A percentile compares a stretch with the other conserved stretches of the same genome.
phyloP scores from a whole-genome alignment of 2,888 invertebrate genomes.

The Zaprionus lineosus region DNA sequence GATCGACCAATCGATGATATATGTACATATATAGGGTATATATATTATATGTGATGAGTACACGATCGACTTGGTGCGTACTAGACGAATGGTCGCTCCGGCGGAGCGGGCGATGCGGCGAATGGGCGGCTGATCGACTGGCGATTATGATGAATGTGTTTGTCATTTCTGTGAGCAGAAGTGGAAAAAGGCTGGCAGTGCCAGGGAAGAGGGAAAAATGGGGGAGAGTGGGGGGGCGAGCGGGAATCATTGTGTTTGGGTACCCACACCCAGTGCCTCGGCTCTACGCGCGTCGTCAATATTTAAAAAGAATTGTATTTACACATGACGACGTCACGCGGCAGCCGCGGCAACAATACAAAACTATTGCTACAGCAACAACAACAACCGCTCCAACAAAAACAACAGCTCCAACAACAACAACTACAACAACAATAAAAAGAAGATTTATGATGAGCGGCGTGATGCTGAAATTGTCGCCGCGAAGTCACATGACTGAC shows the following conservation, averaged over 20 bases:
- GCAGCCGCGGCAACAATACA: too few species aligned
- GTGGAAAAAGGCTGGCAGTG: too few species aligned
- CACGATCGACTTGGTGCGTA: conserved; percentile 14
- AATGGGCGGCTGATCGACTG: too few species aligned
- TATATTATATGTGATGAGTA: conserved; percentile 26
- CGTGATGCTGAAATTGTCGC: conserved; percentile 48
- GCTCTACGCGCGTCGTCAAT: conserved; percentile 13
- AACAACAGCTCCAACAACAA: conserved; percentile 1
- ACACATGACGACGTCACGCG: conserved; percentile 48
- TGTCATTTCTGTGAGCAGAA: too few species aligned
- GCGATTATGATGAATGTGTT: conserved; percentile 12
- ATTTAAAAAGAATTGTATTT: conserved; percentile 45
- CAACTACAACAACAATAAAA: conserved; percentile 6
- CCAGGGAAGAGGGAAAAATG: too few species aligned
- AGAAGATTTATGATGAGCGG: conserved; percentile 30
- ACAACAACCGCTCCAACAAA: neutral
- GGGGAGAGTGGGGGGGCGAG: too few species aligned
- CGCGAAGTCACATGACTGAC: conserved; percentile 64
- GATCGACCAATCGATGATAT: conserved; percentile 1
- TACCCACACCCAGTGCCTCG: conserved; percentile 2
- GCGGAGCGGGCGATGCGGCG: too few species aligned
- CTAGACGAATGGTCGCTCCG: too few species aligned
- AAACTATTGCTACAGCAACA: conserved; percentile 7
- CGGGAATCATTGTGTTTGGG: too few species aligned
- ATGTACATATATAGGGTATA: too few species aligned